A percentile compares a stretch with the other conserved stretches of the same genome.
Evolutionary conservation across 1,140 invertebrate species (phyloP).

Genomic region (Melipona quadrifasciata): DNA sequence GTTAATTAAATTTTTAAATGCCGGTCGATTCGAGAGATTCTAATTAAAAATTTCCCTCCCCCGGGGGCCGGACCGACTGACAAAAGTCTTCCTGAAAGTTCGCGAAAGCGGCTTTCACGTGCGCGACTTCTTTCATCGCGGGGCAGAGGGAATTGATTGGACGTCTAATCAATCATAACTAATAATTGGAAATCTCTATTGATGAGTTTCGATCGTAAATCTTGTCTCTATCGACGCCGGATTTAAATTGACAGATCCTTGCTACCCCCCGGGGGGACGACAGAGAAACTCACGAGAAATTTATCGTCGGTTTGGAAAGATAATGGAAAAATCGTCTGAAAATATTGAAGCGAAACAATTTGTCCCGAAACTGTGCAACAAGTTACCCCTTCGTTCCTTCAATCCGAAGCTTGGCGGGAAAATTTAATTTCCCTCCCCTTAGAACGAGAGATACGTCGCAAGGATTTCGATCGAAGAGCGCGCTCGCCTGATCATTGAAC

Average conservation of each 20-base stretch:
- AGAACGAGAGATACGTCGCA: not conserved
- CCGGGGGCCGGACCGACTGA: not conserved
- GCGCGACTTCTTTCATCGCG: constrained; percentile 13
- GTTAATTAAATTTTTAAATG: constrained; percentile 19
- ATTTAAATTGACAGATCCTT: not conserved
- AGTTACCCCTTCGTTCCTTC: too few species aligned
- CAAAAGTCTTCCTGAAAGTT: constrained; percentile 25
- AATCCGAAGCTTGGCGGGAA: not conserved
- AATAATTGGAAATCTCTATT: constrained; percentile 18
- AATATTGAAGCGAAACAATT: too few species aligned
- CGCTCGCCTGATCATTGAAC: not conserved
- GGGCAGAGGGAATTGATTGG: constrained; percentile 33
- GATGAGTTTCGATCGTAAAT: constrained; percentile 25
- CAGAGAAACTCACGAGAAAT: not conserved
- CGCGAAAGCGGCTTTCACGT: constrained; percentile 53
- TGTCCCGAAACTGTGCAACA: too few species aligned
- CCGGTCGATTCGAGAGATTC: not conserved
- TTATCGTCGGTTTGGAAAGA: not conserved
- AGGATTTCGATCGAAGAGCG: not conserved
- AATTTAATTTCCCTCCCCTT: not conserved
- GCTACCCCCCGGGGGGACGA: not conserved
- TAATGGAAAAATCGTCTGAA: too few species aligned
- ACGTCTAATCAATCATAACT: constrained; percentile 42
- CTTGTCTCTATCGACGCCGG: not conserved
- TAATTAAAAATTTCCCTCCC: constrained; percentile 9